phyloP scores from a whole-genome alignment of 2,113 vertebrate genomes.

The Menidia beryllina region DNA sequence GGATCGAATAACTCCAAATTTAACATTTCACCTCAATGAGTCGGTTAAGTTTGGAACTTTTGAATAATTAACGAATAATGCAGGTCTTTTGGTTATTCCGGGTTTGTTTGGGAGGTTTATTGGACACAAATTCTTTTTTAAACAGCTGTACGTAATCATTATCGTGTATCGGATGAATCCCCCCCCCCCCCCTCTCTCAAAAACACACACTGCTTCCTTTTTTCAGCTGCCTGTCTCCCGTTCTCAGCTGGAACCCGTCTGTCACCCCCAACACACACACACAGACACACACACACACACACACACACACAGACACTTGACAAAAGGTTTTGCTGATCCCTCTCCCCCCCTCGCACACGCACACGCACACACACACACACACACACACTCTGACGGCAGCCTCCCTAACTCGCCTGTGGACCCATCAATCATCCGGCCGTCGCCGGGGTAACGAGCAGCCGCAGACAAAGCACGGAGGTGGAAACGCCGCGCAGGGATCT shows the following conservation, averaged over 20 bases:
- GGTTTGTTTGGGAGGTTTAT: too few relatives aligned
- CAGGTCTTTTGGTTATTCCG: too few relatives aligned
- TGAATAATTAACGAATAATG: too few relatives aligned
- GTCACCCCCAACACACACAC: constrained; percentile 18
- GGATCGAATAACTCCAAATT: too few relatives aligned
- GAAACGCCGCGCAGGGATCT: neutral
- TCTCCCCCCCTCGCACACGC: neutral
- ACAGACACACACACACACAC: constrained; percentile 13
- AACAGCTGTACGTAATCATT: too few relatives aligned
- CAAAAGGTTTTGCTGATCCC: constrained; percentile 33
- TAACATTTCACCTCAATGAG: too few relatives aligned
- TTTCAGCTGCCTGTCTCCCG: constrained; percentile 26
- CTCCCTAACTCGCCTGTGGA: constrained; percentile 34
- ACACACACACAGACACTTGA: constrained; percentile 17
- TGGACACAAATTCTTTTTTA: too few relatives aligned
- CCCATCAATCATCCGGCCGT: constrained; percentile 47
- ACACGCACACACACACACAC: constrained; percentile 14
- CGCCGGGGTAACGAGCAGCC: constrained; percentile 13
- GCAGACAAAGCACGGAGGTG: constrained; percentile 13
- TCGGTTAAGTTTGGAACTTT: too few relatives aligned
- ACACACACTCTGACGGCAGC: constrained; percentile 42
- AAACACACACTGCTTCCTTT: too few relatives aligned
- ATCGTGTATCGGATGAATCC: too few relatives aligned
- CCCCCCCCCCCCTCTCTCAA: too few relatives aligned
- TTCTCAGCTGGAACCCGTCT: constrained; percentile 44